phyloP scores from a whole-genome alignment of 2,797 vertebrate species.

The Halcyon leucocephala region DNA sequence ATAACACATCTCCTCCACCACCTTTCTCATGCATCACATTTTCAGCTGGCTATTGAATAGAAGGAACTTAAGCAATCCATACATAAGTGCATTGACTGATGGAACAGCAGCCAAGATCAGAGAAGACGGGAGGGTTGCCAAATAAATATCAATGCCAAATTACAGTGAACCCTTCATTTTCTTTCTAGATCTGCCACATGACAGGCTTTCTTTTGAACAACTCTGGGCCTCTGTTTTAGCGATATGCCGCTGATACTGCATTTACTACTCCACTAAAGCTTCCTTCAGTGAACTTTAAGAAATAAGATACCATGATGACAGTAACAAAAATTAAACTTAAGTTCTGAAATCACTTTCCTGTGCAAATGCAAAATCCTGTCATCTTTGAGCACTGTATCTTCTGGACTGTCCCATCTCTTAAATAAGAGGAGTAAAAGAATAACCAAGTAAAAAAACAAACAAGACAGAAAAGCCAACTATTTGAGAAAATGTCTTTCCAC shows the following conservation, averaged over 20 bases:
- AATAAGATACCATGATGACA: background rate
- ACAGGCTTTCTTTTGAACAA: background rate
- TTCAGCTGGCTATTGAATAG: background rate
- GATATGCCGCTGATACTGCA: rapidly evolving
- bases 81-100: background rate
- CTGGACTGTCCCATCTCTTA: background rate
- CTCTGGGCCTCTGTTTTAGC: background rate
- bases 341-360: background rate
- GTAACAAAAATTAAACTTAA: background rate
- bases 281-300: background rate
- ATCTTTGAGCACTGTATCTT: background rate
- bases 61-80: background rate
- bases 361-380: background rate
- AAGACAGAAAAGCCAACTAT: background rate
- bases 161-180: background rate
- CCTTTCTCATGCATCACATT: background rate
- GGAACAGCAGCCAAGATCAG: background rate
- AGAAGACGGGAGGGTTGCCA: background rate
- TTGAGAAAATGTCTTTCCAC: background rate
- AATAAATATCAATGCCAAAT: background rate
- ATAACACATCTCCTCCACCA: background rate
- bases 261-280: background rate
- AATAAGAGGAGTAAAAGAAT: background rate
- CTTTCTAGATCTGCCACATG: background rate
- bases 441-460: background rate